These are phyloP conservation scores for Protonemura montana DNA, from an alignment of 2,888 invertebrate species.

Conservation along the genomic window DNA sequence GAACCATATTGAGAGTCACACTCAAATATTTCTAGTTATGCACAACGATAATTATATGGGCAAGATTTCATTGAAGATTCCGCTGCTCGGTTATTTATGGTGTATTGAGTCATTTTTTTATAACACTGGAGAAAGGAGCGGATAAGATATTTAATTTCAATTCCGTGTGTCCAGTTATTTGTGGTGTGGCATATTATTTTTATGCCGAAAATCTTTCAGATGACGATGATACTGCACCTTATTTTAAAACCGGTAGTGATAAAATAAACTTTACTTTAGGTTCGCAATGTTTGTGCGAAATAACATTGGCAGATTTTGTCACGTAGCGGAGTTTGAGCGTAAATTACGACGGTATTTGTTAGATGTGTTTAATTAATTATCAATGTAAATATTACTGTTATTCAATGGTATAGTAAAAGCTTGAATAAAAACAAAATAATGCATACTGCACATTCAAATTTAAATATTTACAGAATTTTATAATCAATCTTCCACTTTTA, in stretches of 20 bases:
- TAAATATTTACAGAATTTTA: too few relatives aligned
- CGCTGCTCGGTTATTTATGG: background rate
- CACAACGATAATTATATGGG: background rate
- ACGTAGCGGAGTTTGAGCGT: too few relatives aligned
- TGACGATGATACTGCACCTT: background rate
- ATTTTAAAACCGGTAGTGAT: background rate
- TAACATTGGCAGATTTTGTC: too few relatives aligned
- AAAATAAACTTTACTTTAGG: background rate
- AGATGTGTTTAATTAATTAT: too few relatives aligned
- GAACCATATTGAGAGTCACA: background rate
- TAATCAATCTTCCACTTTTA: too few relatives aligned
- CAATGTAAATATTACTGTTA: too few relatives aligned
- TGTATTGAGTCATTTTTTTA: background rate
- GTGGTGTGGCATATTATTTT: background rate
- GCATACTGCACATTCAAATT: too few relatives aligned
- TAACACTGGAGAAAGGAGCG: background rate
- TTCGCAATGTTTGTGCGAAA: too few relatives aligned
- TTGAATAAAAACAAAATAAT: too few relatives aligned
- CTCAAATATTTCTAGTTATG: background rate
- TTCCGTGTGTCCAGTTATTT: background rate
- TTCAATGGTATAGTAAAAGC: too few relatives aligned
- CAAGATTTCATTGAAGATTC: background rate
- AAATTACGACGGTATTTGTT: too few relatives aligned
- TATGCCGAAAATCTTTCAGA: background rate
- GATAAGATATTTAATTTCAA: background rate